Evolutionary conservation across 2,113 vertebrate species (phyloP).

Genomic region (Leptocoma aspasia): DNA sequence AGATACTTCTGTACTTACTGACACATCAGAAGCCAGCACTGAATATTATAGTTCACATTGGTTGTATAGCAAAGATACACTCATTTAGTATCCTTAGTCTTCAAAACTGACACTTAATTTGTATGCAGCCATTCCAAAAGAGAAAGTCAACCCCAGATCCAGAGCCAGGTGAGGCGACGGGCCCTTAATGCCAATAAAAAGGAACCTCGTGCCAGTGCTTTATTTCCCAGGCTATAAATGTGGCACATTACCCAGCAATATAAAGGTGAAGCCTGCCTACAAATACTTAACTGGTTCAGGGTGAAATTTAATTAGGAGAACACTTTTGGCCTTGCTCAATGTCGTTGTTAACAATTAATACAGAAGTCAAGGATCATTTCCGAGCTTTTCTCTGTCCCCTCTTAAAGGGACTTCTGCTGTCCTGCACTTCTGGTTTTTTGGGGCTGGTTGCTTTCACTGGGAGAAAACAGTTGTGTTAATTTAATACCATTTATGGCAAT

Average conservation of each 20-base stretch:
- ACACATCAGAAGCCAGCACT: slow-evolving; percentile 71
- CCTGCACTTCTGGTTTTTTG: neutral
- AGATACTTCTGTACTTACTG: slow-evolving; percentile 70
- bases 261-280: slow-evolving; percentile 14
- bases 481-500: neutral
- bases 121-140: slow-evolving; percentile 70
- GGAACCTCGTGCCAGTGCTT: neutral
- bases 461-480: neutral
- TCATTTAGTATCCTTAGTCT: slow-evolving; percentile 68
- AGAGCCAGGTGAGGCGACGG: slow-evolving; percentile 29
- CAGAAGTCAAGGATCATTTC: neutral
- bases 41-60: slow-evolving; percentile 68
- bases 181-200: slow-evolving; percentile 31
- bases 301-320: slow-evolving; percentile 47
- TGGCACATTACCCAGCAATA: neutral
- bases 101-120: slow-evolving; percentile 65
- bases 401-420: neutral
- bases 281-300: slow-evolving; percentile 7
- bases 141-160: slow-evolving; percentile 77
- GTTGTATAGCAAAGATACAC: slow-evolving; percentile 70
- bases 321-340: neutral
- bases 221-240: slow-evolving; percentile 16
- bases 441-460: neutral
- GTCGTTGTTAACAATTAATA: neutral
- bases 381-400: neutral